These are phyloP conservation scores for Styela clava DNA, from an alignment of 23 tunicate genomes.

Conservation along the genomic window DNA sequence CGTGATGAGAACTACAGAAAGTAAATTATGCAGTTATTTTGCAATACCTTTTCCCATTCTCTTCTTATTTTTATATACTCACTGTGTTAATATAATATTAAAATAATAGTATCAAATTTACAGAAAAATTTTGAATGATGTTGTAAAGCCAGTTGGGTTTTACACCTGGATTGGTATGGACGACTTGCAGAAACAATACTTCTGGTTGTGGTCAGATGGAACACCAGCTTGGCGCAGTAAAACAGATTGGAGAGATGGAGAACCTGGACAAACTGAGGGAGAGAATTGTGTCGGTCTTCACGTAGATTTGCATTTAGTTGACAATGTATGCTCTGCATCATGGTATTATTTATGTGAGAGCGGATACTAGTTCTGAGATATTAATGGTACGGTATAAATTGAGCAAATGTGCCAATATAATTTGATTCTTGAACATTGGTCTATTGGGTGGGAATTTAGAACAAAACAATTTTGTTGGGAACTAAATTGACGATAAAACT, in stretches of 20 bases:
- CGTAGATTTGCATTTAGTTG: neutral
- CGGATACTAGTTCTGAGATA: neutral
- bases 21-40: too few species aligned
- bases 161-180: neutral
- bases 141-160: neutral
- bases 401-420: too few species aligned
- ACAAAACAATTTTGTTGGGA: too few species aligned
- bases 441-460: too few species aligned
- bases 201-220: neutral
- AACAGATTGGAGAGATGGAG: neutral
- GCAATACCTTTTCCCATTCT: too few species aligned
- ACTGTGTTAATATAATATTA: too few species aligned
- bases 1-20: neutral
- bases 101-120: too few species aligned
- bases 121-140: neutral
- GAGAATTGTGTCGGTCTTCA: neutral
- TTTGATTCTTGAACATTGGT: too few species aligned
- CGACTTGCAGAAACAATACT: neutral
- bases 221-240: neutral
- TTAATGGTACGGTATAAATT: too few species aligned
- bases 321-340: neutral
- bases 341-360: neutral
- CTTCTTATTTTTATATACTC: too few species aligned
- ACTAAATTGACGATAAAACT: too few species aligned
- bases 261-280: neutral